A percentile compares a stretch with the other conserved stretches of the same genome.
phyloP scores from a whole-genome alignment of 37 sponge, comb jelly and placozoan genomes.

The Aplysina aerophoba region DNA sequence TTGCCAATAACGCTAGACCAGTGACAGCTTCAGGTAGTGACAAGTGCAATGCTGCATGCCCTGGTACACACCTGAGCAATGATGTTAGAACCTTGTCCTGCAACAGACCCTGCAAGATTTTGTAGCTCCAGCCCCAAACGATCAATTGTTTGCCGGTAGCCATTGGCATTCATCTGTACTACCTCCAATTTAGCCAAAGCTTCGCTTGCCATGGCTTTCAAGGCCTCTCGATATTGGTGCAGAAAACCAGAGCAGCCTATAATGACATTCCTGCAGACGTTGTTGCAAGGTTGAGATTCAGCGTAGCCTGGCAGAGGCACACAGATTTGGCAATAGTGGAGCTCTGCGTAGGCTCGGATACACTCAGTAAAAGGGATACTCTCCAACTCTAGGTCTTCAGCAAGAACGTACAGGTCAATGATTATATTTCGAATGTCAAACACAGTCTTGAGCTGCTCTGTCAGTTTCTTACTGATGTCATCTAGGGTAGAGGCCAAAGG shows the following conservation, averaged over 20 bases:
- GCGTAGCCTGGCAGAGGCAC: neutral
- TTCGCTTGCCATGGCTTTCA: no score
- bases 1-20: no score
- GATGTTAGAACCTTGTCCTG: no score
- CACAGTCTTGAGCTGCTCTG: neutral
- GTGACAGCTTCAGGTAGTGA: no score
- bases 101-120: no score
- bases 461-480: neutral
- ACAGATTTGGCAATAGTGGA: conserved; percentile 16
- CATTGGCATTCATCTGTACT: no score
- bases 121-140: no score
- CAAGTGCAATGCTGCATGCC: no score
- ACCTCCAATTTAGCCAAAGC: no score
- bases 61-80: no score
- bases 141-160: no score
- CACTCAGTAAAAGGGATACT: conserved; percentile 1
- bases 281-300: neutral
- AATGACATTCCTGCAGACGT: conserved; percentile 15
- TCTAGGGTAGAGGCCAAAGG: neutral
- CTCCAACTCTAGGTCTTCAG: neutral
- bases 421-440: neutral
- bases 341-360: conserved; percentile 21
- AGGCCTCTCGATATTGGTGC: neutral
- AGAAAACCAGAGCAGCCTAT: conserved; percentile 1
- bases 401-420: neutral